Evolutionary conservation across 1,140 invertebrate species (phyloP), one percentile per base, ranked within the genome.

Genomic region (Trypoxylus dichotomus): DNA sequence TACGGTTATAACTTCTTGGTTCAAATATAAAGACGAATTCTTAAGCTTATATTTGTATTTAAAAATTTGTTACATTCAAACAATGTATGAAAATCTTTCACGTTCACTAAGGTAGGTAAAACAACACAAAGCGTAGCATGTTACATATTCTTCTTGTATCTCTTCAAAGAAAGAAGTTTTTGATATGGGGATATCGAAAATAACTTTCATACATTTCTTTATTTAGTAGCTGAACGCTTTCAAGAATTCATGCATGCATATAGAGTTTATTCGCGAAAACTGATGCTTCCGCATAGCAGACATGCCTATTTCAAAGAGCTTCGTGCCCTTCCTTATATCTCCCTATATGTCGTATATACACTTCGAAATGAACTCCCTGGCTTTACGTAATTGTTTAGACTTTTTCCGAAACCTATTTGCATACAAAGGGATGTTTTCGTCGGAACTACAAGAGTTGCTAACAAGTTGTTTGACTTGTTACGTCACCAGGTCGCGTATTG

Each of bases 401-500:
- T 68, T 68, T 68, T 68, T 68, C 60, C 60, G 60, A 29, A 68
- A 27, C 60, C 24, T 68, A 68, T 68, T 68, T 68, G 60, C 60
- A 68, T 68, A 68, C 60, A 68, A 68, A 68, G 60, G 60, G 60
- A 68, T 68, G 60, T 68, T 68, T 27, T 29, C 24, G 19, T 25
- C 24, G 24, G 60, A 29, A 27, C 25, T 68, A 24, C 60, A 8
- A 68, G 8, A 24, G 21, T 68, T 29, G 60, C 21, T 68, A 68
- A 68, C 60, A 68, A 68, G 60, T 68, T 68, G 60, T 68, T 68
- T 68, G 60, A 68, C 60, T 68, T 68, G 60, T 68, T 68, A 68
- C 27, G 60, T 68, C 60, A 19, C 1, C 6, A 6, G 47, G 47
- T 5, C 19, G 6, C 5, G 47, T n/a, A n/a, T 54, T 19, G 19